phyloP scores from a whole-genome alignment of 2,888 invertebrate species.

The Philaethria dido region DNA sequence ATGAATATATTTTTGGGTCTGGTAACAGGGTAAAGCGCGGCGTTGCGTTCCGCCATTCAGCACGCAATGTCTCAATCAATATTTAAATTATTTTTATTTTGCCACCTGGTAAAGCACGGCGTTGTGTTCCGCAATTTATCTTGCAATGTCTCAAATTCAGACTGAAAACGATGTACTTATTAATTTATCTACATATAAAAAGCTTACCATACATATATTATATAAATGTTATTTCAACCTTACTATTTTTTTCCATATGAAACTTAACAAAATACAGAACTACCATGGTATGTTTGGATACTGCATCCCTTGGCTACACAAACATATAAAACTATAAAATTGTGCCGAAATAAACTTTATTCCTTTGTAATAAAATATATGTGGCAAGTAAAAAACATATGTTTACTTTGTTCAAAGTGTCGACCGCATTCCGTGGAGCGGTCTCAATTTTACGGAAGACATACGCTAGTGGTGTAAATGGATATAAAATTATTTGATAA shows the following conservation, averaged over 20 bases:
- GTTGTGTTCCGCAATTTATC: too few species aligned
- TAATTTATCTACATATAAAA: not conserved
- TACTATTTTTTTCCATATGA: slow-evolving; percentile 18
- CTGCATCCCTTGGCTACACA: slow-evolving; percentile 39
- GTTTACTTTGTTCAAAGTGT: slow-evolving; percentile 38
- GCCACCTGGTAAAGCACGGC: too few species aligned
- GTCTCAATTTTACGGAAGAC: slow-evolving; percentile 65
- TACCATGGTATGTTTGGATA: slow-evolving; percentile 27
- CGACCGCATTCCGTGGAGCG: slow-evolving; percentile 59
- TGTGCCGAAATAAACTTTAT: slow-evolving; percentile 50
- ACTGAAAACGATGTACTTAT: too few species aligned
- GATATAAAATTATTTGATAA: slow-evolving; percentile 43
- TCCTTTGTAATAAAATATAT: slow-evolving; percentile 34
- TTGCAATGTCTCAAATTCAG: too few species aligned
- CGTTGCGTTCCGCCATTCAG: too few species aligned
- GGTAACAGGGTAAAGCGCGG: too few species aligned
- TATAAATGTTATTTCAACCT: not conserved
- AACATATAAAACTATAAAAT: slow-evolving; percentile 41
- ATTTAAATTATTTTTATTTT: too few species aligned
- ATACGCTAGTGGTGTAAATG: slow-evolving; percentile 55
- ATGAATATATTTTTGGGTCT: too few species aligned
- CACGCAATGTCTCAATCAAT: too few species aligned
- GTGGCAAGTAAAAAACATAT: slow-evolving; percentile 44
- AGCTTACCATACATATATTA: not conserved
- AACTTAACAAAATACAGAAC: slow-evolving; percentile 31